A percentile compares a stretch with the other conserved stretches of the same genome.
Conservation (phyloP, 2,797 vertebrate genomes). For the Poliocrania exsul region DNA sequence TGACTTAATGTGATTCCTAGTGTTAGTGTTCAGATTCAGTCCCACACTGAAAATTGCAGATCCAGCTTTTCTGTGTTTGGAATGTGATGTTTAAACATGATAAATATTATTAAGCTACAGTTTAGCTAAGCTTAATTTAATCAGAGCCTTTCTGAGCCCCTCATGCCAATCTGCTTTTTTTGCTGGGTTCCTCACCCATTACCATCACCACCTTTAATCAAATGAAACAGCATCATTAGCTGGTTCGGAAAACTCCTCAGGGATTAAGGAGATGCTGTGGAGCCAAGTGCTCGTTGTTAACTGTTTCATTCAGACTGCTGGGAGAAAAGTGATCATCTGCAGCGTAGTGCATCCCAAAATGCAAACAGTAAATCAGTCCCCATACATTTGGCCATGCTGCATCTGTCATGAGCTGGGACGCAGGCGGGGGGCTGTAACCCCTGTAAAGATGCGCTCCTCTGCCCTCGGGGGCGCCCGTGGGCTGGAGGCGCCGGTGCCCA, state of each 20-base stretch:
- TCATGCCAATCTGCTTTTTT: not conserved
- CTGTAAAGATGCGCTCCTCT: accelerated
- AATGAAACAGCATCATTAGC: not conserved
- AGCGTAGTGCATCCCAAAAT: not conserved
- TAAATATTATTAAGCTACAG: not conserved
- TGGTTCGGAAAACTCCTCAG: not conserved
- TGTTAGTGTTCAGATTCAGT: not conserved
- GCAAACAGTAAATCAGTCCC: not conserved
- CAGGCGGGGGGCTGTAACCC: accelerated
- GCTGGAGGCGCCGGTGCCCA: not conserved
- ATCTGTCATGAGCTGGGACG: not conserved
- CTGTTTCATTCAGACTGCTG: not conserved
- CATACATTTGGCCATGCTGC: accelerated
- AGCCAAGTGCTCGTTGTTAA: not conserved
- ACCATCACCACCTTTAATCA: not conserved
- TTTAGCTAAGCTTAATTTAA: not conserved
- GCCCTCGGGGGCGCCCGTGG: not conserved
- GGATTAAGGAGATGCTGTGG: not conserved
- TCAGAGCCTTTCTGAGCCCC: not conserved
- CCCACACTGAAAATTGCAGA: not conserved
- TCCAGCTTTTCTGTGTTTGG: not conserved
- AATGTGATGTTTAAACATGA: not conserved
- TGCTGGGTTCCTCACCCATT: not conserved
- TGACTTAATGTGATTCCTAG: not conserved
- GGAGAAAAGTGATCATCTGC: not conserved